phyloP scores from a whole-genome alignment of 2,888 invertebrate genomes.

The Stenodera caucasica region DNA sequence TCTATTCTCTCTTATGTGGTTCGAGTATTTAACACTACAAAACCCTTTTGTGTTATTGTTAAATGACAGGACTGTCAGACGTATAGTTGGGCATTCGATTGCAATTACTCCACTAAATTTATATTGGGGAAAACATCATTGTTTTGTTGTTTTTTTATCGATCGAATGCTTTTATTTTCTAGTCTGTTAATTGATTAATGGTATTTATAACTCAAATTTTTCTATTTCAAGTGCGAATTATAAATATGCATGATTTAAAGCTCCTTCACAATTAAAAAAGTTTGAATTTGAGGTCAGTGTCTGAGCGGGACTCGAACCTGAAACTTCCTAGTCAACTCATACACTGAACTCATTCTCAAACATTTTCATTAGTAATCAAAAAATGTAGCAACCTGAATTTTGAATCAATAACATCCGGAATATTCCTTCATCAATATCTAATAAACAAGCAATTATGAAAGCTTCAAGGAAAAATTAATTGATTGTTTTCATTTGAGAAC shows the following conservation, averaged over 20 bases:
- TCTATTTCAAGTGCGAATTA: no score
- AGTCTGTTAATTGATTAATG: slow-evolving; percentile 13
- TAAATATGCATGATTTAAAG: no score
- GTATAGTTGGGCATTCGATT: slow-evolving; percentile 15
- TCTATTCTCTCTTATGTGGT: slow-evolving; percentile 30
- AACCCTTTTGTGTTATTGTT: slow-evolving; percentile 35
- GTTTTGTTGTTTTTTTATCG: neutral
- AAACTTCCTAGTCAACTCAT: no score
- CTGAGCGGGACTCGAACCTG: no score
- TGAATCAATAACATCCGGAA: slow-evolving; percentile 17
- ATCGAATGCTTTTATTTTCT: neutral
- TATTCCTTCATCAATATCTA: slow-evolving; percentile 20
- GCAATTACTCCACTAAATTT: slow-evolving; percentile 17
- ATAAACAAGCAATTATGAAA: slow-evolving; percentile 20
- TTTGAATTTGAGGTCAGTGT: no score
- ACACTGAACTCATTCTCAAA: no score
- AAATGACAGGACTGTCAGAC: slow-evolving; percentile 37
- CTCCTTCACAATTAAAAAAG: no score
- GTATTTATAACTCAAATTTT: slow-evolving; percentile 22
- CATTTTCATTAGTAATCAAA: no score
- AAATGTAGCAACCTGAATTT: no score
- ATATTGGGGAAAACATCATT: neutral
- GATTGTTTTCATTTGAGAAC: slow-evolving; percentile 24
- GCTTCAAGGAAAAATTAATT: slow-evolving; percentile 19
- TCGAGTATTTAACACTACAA: slow-evolving; percentile 42